phyloP scores from a whole-genome alignment of 2,888 invertebrate genomes.

The Lobophora halterata region DNA sequence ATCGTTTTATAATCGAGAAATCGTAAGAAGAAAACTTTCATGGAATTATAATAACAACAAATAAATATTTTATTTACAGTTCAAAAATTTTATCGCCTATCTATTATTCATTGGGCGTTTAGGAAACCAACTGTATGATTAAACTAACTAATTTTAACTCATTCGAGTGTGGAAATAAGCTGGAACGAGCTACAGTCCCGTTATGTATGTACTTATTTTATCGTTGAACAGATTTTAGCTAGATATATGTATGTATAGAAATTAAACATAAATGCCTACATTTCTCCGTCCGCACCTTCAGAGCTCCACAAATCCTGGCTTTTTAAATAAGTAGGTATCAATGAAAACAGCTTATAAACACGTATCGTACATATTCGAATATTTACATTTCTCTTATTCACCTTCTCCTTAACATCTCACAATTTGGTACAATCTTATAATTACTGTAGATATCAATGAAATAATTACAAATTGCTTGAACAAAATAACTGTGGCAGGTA shows the following conservation, averaged over 20 bases:
- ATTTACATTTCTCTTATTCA: conserved; percentile 67
- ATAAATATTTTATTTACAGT: conserved; percentile 80
- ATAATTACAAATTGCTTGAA: conserved; percentile 18
- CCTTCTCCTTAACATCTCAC: conserved; percentile 48
- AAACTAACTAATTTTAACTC: conserved; percentile 41
- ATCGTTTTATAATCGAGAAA: conserved; percentile 76
- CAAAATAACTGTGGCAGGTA: conserved; percentile 26
- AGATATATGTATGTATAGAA: conserved; percentile 34
- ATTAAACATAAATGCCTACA: conserved; percentile 18
- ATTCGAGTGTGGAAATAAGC: conserved; percentile 17
- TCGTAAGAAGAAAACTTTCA: conserved; percentile 72
- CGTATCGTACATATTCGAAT: conserved; percentile 62
- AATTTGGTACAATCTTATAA: conserved; percentile 52
- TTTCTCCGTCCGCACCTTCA: conserved; percentile 7
- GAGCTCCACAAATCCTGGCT: conserved; percentile 32
- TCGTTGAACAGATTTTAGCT: conserved; percentile 23
- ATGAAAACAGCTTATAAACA: conserved; percentile 70
- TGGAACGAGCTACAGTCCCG: conserved; percentile 26
- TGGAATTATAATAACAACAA: conserved; percentile 78
- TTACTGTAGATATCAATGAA: conserved; percentile 25
- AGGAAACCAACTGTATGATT: conserved; percentile 48
- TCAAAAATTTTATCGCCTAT: conserved; percentile 73
- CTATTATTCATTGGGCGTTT: conserved; percentile 65
- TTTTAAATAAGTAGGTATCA: conserved; percentile 47
- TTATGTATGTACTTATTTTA: conserved; percentile 10